phyloP scores from a whole-genome alignment of 2,797 vertebrate genomes.

The Euthynnus affinis region DNA sequence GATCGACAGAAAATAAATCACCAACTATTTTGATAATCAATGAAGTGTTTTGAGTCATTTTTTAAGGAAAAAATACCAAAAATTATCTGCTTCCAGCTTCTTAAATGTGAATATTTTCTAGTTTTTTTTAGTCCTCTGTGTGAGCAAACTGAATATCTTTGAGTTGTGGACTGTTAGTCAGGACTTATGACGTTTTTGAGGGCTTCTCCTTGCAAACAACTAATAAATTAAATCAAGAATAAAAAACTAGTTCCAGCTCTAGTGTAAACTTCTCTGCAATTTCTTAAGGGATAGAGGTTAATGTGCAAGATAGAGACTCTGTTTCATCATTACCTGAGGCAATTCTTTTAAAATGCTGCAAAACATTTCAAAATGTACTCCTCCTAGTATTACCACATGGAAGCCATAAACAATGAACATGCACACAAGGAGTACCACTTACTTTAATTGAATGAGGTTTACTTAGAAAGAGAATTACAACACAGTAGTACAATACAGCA shows the following conservation, averaged over 20 bases:
- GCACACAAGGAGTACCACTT: background rate
- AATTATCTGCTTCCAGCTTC: no score
- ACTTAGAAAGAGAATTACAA: background rate
- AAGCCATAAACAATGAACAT: background rate
- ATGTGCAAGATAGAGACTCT: background rate
- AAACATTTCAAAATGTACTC: slow-evolving; percentile 5
- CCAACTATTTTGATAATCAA: no score
- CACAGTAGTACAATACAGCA: background rate
- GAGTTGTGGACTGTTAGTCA: no score
- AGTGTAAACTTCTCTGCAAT: background rate
- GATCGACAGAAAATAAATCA: no score
- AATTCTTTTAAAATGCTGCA: background rate
- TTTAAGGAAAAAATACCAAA: no score
- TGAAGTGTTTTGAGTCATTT: no score
- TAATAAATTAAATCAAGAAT: background rate
- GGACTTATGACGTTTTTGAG: no score
- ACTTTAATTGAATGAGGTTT: background rate
- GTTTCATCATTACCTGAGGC: background rate
- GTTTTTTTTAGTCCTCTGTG: no score
- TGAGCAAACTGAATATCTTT: no score
- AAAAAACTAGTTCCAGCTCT: no score
- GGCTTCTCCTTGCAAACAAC: no score
- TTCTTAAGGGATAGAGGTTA: background rate
- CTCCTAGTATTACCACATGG: background rate
- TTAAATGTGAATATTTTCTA: no score